A percentile compares a stretch with the other conserved stretches of the same genome.
Evolutionary conservation across 2,888 invertebrate genomes (phyloP).

Genomic region (Orthosia gracilis): DNA sequence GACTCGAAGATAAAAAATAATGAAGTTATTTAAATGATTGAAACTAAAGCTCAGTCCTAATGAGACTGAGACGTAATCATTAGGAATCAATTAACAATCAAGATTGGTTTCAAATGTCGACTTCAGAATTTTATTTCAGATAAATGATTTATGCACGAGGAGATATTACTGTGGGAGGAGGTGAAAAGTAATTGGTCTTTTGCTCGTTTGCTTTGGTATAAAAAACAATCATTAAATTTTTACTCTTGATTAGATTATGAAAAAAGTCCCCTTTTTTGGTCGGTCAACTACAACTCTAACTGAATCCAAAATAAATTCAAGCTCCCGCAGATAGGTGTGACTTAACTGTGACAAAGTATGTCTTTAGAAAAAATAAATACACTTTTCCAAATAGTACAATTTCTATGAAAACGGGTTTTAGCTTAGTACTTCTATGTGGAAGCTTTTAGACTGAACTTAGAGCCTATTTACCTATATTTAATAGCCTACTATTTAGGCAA

Average conservation of each 20-base stretch:
- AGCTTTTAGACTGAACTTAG: too few species aligned
- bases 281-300: too few species aligned
- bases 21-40: slow-evolving; percentile 20
- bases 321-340: too few species aligned
- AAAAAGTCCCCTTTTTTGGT: fast-evolving
- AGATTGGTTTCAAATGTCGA: slow-evolving; percentile 40
- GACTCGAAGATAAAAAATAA: slow-evolving; percentile 14
- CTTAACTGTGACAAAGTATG: too few species aligned
- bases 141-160: slow-evolving; percentile 11
- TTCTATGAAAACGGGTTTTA: too few species aligned
- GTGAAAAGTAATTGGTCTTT: background rate
- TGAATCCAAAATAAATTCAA: too few species aligned
- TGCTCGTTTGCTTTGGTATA: background rate
- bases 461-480: too few species aligned
- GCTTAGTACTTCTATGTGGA: too few species aligned
- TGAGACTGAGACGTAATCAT: slow-evolving; percentile 1
- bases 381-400: too few species aligned
- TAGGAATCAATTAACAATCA: slow-evolving; percentile 47
- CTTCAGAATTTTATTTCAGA: slow-evolving; percentile 17
- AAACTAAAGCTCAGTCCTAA: slow-evolving; percentile 13
- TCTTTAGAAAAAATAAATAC: too few species aligned
- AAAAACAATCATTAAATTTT: background rate
- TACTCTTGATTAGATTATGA: background rate
- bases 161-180: background rate
- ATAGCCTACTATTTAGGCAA: background rate